phyloP scores from a whole-genome alignment of 2,888 invertebrate genomes.

The Lasioglossum leucozonium region DNA sequence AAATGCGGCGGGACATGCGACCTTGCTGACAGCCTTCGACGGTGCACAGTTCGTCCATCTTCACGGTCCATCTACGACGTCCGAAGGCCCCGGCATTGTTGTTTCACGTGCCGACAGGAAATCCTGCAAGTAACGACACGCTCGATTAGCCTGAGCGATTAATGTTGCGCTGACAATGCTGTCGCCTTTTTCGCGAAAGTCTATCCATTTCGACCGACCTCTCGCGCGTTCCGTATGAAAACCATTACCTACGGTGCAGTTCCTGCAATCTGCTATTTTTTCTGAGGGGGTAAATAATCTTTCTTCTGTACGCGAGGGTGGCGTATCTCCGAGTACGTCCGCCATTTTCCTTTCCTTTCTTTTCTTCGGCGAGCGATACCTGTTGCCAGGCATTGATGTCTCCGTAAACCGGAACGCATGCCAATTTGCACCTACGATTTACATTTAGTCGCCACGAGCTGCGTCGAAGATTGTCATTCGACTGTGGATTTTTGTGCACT shows the following conservation, averaged over 20 bases:
- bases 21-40: slow-evolving; percentile 49
- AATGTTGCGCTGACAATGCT: background rate
- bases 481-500: background rate
- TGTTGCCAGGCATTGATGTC: slow-evolving; percentile 7
- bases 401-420: background rate
- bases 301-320: background rate
- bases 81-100: slow-evolving; percentile 18
- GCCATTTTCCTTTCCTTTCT: background rate
- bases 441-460: background rate
- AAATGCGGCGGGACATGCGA: slow-evolving; percentile 12
- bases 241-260: background rate
- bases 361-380: background rate
- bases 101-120: background rate
- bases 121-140: slow-evolving; percentile 19
- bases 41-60: slow-evolving; percentile 34
- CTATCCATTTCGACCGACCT: background rate
- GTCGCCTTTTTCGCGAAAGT: background rate
- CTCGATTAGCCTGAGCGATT: slow-evolving; percentile 1
- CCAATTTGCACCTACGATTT: slow-evolving; percentile 1
- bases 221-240: background rate
- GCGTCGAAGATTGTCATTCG: too few relatives aligned
- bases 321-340: background rate
- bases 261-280: background rate
- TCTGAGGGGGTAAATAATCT: background rate
- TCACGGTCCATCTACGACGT: slow-evolving; percentile 27